A percentile compares a stretch with the other conserved stretches of the same genome.
phyloP scores from a whole-genome alignment of 2,888 invertebrate species.

The Proisotoma minuta region DNA sequence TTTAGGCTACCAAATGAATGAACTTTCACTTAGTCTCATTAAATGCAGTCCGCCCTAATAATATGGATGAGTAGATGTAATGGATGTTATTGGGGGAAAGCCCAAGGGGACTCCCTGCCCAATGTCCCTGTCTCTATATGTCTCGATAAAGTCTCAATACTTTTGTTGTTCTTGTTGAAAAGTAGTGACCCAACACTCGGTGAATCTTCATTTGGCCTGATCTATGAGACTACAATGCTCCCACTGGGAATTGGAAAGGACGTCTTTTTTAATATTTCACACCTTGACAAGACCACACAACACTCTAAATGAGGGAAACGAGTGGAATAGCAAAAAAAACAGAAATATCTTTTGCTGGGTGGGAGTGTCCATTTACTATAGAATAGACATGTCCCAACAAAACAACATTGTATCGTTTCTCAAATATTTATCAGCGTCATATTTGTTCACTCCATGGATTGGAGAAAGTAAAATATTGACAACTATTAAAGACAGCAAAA shows the following conservation, averaged over 20 bases:
- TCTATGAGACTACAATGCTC: slow-evolving; percentile 46
- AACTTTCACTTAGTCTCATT: too few species aligned
- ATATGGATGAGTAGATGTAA: slow-evolving; percentile 24
- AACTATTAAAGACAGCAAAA: too few species aligned
- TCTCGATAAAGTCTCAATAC: neutral
- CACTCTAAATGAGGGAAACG: slow-evolving; percentile 1
- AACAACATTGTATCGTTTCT: too few species aligned
- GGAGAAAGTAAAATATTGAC: too few species aligned
- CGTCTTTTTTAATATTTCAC: slow-evolving; percentile 46
- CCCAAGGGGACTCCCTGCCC: slow-evolving; percentile 21
- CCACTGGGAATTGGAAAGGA: slow-evolving; percentile 45
- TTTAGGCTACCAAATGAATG: too few species aligned
- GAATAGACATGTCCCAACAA: too few species aligned
- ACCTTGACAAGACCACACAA: slow-evolving; percentile 34
- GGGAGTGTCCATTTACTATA: too few species aligned
- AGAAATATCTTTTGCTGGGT: too few species aligned
- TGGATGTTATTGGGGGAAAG: slow-evolving; percentile 38
- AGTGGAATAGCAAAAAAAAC: too few species aligned
- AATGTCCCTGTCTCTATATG: neutral
- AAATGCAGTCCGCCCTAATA: neutral
- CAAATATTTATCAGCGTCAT: too few species aligned
- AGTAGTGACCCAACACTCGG: slow-evolving; percentile 35
- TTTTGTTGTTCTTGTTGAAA: neutral
- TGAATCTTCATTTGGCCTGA: slow-evolving; percentile 47
- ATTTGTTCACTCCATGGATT: too few species aligned